Evolutionary conservation across 1,140 invertebrate genomes (phyloP).

Genomic region (Lepeophtheirus salmonis): DNA sequence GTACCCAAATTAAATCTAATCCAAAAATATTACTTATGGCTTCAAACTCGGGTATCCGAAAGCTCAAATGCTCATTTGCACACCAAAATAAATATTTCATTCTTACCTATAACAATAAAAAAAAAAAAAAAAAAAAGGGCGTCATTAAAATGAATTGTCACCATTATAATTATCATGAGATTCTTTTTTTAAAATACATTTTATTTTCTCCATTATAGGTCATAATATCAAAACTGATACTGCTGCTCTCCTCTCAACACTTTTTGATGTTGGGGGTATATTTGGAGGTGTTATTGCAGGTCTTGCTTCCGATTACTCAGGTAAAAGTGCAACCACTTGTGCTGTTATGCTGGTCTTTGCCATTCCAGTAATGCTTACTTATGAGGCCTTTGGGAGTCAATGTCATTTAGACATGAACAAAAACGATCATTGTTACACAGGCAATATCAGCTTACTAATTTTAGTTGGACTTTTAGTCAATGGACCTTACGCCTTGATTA

Average conservation of each 20-base stretch:
- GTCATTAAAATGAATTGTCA: no score
- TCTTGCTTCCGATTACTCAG: conserved; percentile 54
- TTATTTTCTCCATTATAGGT: background rate
- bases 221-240: background rate
- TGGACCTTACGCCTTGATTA: conserved; percentile 86
- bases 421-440: conserved; percentile 18
- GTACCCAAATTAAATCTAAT: conserved; percentile 8
- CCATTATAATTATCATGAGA: background rate
- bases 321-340: conserved; percentile 67
- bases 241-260: conserved; percentile 6
- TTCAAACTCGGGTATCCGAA: conserved; percentile 19
- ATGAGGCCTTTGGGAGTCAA: conserved; percentile 13
- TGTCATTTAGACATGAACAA: background rate
- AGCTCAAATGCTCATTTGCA: conserved; percentile 19
- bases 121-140: no score
- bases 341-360: conserved; percentile 54
- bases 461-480: conserved; percentile 66
- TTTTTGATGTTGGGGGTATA: conserved; percentile 80
- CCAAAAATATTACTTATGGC: background rate
- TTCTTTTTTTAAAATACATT: background rate
- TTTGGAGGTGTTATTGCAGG: conserved; percentile 73
- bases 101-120: conserved; percentile 8
- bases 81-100: conserved; percentile 21
- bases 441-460: conserved; percentile 50
- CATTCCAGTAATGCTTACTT: conserved; percentile 43